phyloP scores from a whole-genome alignment of 1,140 invertebrate genomes.

The Dufourea novaeangliae region DNA sequence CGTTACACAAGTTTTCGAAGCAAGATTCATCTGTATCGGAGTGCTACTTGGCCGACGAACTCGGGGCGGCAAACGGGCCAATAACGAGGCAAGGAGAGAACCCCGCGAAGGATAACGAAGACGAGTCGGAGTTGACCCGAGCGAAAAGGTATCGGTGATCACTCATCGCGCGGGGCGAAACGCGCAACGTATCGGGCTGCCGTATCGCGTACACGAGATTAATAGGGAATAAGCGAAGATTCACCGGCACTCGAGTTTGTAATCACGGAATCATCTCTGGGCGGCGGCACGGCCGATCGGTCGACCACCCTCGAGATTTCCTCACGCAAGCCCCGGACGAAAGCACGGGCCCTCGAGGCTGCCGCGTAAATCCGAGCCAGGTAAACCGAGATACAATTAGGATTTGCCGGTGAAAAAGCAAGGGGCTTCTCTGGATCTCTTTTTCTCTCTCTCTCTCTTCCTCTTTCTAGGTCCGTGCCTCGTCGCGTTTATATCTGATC shows the following conservation, averaged over 20 bases:
- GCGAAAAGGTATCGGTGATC: constrained; percentile 38
- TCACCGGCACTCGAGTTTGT: constrained; percentile 60
- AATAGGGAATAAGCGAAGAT: constrained; percentile 65
- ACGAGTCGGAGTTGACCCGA: constrained; percentile 35
- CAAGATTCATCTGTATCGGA: no score
- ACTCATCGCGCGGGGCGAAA: constrained; percentile 5
- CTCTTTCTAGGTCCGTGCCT: constrained; percentile 12
- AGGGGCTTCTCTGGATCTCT: not conserved
- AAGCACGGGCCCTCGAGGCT: constrained; percentile 22
- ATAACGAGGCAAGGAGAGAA: not conserved
- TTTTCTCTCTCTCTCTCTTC: no score
- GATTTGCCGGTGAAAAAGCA: constrained; percentile 43
- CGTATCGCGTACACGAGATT: constrained; percentile 59
- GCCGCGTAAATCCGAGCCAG: constrained; percentile 42
- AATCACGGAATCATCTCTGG: constrained; percentile 59
- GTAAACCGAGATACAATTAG: constrained; percentile 54
- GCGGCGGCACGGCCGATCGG: constrained; percentile 22
- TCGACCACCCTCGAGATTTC: constrained; percentile 64
- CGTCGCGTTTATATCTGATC: constrained; percentile 38
- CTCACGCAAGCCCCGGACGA: constrained; percentile 54
- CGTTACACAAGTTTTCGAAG: no score
- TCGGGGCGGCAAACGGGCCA: not conserved
- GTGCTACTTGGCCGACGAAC: not conserved
- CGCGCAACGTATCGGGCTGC: constrained; percentile 38
- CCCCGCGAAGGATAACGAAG: constrained; percentile 38